phyloP scores from a whole-genome alignment of 2,888 invertebrate genomes.

The Hypercompe scribonia region DNA sequence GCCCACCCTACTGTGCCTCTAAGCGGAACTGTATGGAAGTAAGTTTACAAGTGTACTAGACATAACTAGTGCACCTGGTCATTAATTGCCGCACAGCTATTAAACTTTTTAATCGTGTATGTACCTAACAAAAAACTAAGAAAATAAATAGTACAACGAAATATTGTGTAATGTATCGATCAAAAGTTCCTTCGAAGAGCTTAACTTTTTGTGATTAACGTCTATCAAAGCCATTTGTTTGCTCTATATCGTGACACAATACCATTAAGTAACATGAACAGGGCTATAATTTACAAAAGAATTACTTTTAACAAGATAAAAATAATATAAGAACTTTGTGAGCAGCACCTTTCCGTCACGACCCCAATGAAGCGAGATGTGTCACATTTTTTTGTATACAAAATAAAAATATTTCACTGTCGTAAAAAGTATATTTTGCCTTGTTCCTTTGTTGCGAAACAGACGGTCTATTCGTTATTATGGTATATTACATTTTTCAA shows the following conservation, averaged over 20 bases:
- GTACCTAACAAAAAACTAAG: no score
- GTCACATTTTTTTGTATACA: constrained; percentile 61
- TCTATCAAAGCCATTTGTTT: constrained; percentile 30
- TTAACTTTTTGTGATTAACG: constrained; percentile 15
- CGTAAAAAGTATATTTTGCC: constrained; percentile 53
- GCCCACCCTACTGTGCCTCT: no score
- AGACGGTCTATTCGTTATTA: constrained; percentile 44
- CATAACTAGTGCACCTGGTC: no score
- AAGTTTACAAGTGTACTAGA: no score
- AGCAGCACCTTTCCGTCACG: constrained; percentile 41
- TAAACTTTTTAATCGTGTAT: no score
- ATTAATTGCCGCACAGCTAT: no score
- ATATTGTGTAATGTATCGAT: constrained; percentile 14
- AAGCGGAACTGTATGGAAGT: no score
- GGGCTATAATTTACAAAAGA: constrained; percentile 51
- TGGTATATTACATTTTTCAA: constrained; percentile 36
- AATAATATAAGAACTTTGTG: constrained; percentile 43
- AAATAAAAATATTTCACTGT: constrained; percentile 58
- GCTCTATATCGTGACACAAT: constrained; percentile 38
- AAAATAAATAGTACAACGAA: background rate
- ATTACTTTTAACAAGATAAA: constrained; percentile 46
- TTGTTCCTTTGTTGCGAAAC: constrained; percentile 55
- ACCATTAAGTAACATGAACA: constrained; percentile 44
- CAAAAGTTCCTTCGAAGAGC: constrained; percentile 20
- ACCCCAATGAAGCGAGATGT: constrained; percentile 56